Conservation (phyloP, 1,140 invertebrate genomes). For the Notospermus geniculatus region DNA sequence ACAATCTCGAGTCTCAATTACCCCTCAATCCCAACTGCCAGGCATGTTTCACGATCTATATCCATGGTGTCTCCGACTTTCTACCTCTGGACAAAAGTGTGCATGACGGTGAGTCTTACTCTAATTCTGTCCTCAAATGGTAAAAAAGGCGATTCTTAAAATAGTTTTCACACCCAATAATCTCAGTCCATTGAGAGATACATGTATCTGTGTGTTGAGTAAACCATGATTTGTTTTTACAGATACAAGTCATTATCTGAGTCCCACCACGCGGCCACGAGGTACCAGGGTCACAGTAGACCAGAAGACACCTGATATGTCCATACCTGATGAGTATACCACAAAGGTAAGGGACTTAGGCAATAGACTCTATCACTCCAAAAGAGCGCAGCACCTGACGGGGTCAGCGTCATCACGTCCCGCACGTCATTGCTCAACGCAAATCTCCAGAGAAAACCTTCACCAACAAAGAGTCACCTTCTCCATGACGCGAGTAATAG, state of each 20-base stretch:
- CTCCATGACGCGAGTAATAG: too few species aligned
- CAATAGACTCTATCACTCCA: too few species aligned
- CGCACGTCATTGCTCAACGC: too few species aligned
- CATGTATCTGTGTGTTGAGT: too few species aligned
- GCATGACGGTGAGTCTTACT: constrained; percentile 3
- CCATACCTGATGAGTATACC: neutral
- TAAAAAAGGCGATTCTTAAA: too few species aligned
- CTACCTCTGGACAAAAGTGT: constrained; percentile 58
- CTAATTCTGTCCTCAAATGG: too few species aligned
- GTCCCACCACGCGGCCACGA: neutral
- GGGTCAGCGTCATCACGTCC: too few species aligned
- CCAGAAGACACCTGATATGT: neutral
- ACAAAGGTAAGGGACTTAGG: neutral
- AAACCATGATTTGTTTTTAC: neutral
- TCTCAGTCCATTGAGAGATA: too few species aligned
- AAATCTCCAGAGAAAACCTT: too few species aligned
- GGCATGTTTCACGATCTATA: constrained; percentile 71
- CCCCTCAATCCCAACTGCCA: constrained; percentile 70
- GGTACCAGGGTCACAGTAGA: constrained; percentile 7
- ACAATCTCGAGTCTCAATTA: constrained; percentile 70
- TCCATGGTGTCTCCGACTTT: constrained; percentile 83
- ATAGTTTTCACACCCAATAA: too few species aligned
- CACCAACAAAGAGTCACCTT: too few species aligned
- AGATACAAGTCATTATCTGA: neutral
- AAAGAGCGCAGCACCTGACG: too few species aligned